Base-by-base conservation (phyloP, 92 coral and sea anemone species). In the Zoanthus gigantus region DNA sequence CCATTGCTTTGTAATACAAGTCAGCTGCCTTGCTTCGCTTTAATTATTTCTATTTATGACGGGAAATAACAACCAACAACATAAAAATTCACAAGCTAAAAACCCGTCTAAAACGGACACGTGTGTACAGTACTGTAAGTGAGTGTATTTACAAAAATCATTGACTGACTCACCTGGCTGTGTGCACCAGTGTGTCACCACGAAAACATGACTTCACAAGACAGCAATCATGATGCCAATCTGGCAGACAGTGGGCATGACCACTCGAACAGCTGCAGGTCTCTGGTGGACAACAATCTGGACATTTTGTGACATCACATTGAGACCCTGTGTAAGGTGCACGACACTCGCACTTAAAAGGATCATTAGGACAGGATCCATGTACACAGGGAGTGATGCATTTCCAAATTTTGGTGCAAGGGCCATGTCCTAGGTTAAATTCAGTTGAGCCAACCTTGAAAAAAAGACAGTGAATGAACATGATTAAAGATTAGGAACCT, bases 261-360 rank as follows among this genome's bases (percentile, higher is more conserved):
- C 79, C 87, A 9, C 90, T 83, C 11, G 94, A 91, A 68, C 98
- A 95, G 90, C 91, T 92, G 45, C 98, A 95, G 1, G 96, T 93
- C 84, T 95, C 94, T n/a, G 98, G 98, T 17, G 98, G 98, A 61
- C 98, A 95, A 79, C 98, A 95, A 66, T 89, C 91, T 8, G 98
- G 98, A 68, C 98, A 95, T 30, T 86, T 81, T 4, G 91, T 95
- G 75, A 77, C 84, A 71, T 95, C 98, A 71, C 98, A 95, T 82
- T 95, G 92, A 18, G 94, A 78, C 1, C 98, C 98, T 10, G 89
- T 89, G 76, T 93, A 95, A 0, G 98, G 94, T 0, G 89, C 37
- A 17, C 10, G 67, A 65, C 98, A 95, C 48, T 56, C 91, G 34
- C 98, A 95, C 28, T 63, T 85, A 80, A 88, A 93, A 0, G 96